These are phyloP conservation scores for Pionites leucogaster DNA, from an alignment of 2,113 vertebrate species.

Conservation along the genomic window DNA sequence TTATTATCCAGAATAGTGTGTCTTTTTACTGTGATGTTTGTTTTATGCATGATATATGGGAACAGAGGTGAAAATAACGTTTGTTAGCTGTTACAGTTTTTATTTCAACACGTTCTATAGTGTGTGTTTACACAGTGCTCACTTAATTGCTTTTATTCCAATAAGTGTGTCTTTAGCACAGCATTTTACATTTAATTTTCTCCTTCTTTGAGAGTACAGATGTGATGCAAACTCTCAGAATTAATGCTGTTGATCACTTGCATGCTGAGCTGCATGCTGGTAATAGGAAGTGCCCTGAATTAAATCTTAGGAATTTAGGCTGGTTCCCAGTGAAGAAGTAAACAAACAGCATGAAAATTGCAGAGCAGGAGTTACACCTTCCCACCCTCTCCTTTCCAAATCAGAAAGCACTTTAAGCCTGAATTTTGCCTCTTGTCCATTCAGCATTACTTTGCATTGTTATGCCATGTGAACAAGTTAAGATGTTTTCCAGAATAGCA, in stretches of 20 bases:
- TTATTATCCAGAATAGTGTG: neutral
- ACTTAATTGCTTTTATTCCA: neutral
- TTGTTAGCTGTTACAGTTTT: neutral
- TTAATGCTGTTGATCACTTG: neutral
- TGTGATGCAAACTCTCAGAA: neutral
- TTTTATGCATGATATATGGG: neutral
- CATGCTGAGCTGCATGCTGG: slow-evolving; percentile 34
- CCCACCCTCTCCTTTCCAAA: neutral
- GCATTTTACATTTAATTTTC: neutral
- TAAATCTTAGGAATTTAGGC: slow-evolving; percentile 42
- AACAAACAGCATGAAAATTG: slow-evolving; percentile 15
- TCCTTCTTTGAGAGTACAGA: neutral
- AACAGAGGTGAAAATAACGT: neutral
- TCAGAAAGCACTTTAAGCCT: neutral
- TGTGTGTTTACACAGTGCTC: neutral
- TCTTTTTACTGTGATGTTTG: neutral
- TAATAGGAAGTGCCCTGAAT: slow-evolving; percentile 31
- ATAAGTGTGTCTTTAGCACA: neutral
- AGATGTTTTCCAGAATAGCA: neutral
- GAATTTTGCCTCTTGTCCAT: neutral
- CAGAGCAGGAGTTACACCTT: neutral
- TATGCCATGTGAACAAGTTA: neutral
- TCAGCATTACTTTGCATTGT: neutral
- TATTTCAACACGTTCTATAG: neutral
- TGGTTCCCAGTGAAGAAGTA: slow-evolving; percentile 31